Percentiles rank a stretch among this genome's conserved stretches.
Conservation (phyloP, 64 coral and sea anemone genomes). For the Montipora capricornis region DNA sequence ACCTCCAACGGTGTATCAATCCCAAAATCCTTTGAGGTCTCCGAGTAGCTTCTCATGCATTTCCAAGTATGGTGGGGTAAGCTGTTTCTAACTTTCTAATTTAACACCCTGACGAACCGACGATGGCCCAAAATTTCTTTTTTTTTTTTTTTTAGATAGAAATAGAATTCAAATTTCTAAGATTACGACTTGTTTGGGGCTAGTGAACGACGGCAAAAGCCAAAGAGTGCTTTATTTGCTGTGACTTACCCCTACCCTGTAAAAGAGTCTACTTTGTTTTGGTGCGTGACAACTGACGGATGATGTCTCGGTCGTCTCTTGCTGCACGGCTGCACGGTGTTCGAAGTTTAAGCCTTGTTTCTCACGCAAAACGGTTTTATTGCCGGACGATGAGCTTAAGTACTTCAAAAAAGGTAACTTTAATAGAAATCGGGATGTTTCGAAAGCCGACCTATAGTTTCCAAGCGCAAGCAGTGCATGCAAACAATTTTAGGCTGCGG, state of each 20-base stretch:
- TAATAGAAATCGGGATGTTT: no score
- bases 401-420: constrained; percentile 5
- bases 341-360: neutral
- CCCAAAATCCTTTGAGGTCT: constrained; percentile 3
- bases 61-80: constrained; percentile 11
- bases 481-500: no score
- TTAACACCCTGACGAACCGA: no score
- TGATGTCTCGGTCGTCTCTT: neutral
- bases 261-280: neutral
- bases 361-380: neutral
- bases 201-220: neutral
- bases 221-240: no score
- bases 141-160: no score
- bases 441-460: no score
- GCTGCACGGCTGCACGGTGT: neutral
- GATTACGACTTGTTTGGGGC: no score
- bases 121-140: no score
- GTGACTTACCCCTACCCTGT: neutral
- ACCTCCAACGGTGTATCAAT: constrained; percentile 35
- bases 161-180: no score
- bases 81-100: neutral
- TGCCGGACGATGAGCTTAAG: constrained; percentile 25
- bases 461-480: no score
- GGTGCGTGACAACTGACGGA: no score
- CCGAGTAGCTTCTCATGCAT: neutral